Conservation (phyloP, 2,113 vertebrate genomes). For the Dendrocopos noguchii region DNA sequence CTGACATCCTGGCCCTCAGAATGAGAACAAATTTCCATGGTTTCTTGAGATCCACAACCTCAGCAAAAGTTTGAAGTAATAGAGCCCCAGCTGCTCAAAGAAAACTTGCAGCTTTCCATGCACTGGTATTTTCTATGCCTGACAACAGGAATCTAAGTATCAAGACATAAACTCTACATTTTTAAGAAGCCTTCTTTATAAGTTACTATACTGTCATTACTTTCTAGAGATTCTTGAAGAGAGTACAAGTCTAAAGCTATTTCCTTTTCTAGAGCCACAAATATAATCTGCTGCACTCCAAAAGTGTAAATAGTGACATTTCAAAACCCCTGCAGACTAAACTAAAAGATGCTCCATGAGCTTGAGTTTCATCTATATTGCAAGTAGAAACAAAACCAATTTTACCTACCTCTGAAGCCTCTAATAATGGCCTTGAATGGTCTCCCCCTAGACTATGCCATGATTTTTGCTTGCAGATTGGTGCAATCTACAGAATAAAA, state of each 20-base stretch:
- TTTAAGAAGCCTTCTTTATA: background rate
- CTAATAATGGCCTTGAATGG: conserved; percentile 77
- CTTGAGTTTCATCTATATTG: background rate
- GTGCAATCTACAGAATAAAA: conserved; percentile 62
- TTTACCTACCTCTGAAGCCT: conserved; percentile 78
- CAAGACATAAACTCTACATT: background rate
- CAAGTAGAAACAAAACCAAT: background rate
- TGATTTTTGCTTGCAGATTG: conserved; percentile 64
- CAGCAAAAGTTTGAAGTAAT: background rate
- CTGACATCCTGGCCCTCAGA: background rate
- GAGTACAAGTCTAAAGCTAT: background rate
- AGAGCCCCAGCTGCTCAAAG: background rate
- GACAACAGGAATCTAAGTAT: background rate
- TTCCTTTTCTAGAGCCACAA: background rate
- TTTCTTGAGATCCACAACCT: background rate
- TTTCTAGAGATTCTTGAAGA: background rate
- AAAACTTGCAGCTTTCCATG: background rate
- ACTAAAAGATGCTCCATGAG: background rate
- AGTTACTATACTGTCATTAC: background rate
- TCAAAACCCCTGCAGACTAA: background rate
- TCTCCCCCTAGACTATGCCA: conserved; percentile 73
- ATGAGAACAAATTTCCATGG: background rate
- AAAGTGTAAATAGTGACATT: background rate
- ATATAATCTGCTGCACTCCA: background rate
- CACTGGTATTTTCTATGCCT: background rate